A percentile compares a stretch with the other conserved stretches of the same genome.
These are phyloP conservation scores for Silvanus unidentatus DNA, from an alignment of 2,888 invertebrate genomes.

Conservation along the genomic window DNA sequence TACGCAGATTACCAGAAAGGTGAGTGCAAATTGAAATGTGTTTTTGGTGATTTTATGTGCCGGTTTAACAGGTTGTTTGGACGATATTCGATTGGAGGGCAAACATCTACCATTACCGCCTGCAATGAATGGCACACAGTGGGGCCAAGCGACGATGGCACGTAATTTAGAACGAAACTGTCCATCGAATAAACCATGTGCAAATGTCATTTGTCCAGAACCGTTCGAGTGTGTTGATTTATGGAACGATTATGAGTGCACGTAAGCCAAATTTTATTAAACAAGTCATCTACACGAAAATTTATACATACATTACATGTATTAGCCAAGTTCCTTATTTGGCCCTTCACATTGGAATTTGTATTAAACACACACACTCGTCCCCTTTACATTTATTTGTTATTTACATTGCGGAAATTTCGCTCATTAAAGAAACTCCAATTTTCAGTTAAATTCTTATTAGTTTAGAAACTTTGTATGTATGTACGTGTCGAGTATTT, in stretches of 20 bases:
- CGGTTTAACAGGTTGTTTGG: conserved; percentile 60
- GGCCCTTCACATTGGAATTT: too few species aligned
- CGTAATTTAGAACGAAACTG: conserved; percentile 88
- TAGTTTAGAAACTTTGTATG: too few species aligned
- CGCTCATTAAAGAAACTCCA: too few species aligned
- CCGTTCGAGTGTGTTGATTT: conserved; percentile 93
- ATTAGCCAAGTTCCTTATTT: not conserved
- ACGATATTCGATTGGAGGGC: conserved; percentile 84
- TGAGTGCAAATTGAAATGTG: conserved; percentile 32
- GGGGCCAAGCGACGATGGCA: conserved; percentile 94
- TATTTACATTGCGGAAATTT: too few species aligned
- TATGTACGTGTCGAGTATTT: too few species aligned
- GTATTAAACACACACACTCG: too few species aligned
- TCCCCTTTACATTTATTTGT: too few species aligned
- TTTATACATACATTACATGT: conserved; percentile 3
- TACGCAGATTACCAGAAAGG: conserved; percentile 93
- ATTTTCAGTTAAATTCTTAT: too few species aligned
- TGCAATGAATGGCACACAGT: conserved; percentile 90
- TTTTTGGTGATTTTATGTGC: not conserved
- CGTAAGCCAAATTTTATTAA: conserved; percentile 65
- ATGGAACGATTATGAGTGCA: conserved; percentile 98
- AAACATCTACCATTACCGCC: conserved; percentile 91
- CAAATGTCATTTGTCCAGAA: conserved; percentile 87
- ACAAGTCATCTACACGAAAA: too few species aligned
- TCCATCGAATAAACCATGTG: conserved; percentile 91